Percentiles rank a stretch among this genome's conserved stretches.
phyloP scores from a whole-genome alignment of 1,140 invertebrate genomes.

The Drosophila lacertosa region DNA sequence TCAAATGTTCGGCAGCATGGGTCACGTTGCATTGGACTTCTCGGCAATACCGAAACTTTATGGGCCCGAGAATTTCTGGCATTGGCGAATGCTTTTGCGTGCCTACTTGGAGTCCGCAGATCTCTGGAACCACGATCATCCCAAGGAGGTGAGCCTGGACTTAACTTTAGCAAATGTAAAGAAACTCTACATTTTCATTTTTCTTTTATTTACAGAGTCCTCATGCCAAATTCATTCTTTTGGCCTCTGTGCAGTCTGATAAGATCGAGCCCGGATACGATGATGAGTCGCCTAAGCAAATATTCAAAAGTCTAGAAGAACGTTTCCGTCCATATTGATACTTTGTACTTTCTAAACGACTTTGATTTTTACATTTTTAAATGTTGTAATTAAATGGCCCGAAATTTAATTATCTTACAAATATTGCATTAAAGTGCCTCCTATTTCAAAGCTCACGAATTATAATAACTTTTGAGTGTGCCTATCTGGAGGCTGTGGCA shows the following conservation, averaged over 20 bases:
- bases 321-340: slow-evolving; percentile 44
- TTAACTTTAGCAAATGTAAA: not conserved
- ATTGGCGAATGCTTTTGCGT: slow-evolving; percentile 57
- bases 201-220: slow-evolving; percentile 30
- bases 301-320: slow-evolving; percentile 56
- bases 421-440: not conserved
- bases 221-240: slow-evolving; percentile 56
- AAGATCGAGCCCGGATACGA: slow-evolving; percentile 62
- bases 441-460: slow-evolving; percentile 8
- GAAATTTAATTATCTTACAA: not conserved
- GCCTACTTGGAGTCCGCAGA: slow-evolving; percentile 55
- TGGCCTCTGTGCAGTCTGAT: slow-evolving; percentile 53
- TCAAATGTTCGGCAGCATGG: slow-evolving; percentile 35
- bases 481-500: slow-evolving; percentile 11
- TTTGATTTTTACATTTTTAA: not conserved
- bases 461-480: not conserved
- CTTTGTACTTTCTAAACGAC: not conserved
- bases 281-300: slow-evolving; percentile 44
- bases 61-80: slow-evolving; percentile 60
- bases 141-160: slow-evolving; percentile 40
- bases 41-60: slow-evolving; percentile 58
- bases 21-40: slow-evolving; percentile 57
- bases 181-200: not conserved
- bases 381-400: not conserved
- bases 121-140: slow-evolving; percentile 61